These are phyloP conservation scores for Hedychridium roseum DNA, from an alignment of 2,888 invertebrate species.

Conservation along the genomic window DNA sequence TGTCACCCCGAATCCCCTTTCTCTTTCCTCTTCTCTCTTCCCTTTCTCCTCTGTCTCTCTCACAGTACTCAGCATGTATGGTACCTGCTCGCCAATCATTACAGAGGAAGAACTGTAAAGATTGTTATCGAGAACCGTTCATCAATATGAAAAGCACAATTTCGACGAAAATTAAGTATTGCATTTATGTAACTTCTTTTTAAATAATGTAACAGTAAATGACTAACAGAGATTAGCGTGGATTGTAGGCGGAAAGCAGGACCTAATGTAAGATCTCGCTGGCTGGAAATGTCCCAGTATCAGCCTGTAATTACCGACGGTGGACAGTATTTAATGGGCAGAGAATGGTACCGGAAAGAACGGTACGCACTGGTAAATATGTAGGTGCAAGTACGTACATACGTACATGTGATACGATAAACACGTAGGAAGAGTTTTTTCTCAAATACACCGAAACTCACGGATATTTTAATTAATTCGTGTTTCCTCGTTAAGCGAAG, in stretches of 20 bases:
- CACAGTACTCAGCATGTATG: constrained; percentile 10
- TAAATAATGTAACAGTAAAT: no score
- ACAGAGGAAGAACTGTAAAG: constrained; percentile 8
- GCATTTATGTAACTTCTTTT: no score
- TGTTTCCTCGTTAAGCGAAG: constrained; percentile 7
- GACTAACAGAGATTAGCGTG: no score
- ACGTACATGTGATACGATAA: no score
- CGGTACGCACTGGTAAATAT: constrained; percentile 9
- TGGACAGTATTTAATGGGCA: constrained; percentile 13
- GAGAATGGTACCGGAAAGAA: constrained; percentile 17
- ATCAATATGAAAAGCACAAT: no score
- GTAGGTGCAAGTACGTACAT: background rate
- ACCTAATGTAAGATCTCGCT: background rate
- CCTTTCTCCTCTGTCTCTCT: no score
- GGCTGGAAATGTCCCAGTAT: constrained; percentile 1
- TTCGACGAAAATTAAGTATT: background rate
- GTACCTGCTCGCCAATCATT: constrained; percentile 21
- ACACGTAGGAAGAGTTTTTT: no score
- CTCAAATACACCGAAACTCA: no score
- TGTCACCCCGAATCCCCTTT: constrained; percentile 39
- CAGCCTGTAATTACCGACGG: constrained; percentile 8
- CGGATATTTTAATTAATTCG: background rate
- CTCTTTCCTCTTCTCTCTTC: no score
- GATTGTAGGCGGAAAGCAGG: no score
- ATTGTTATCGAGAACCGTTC: no score